These are phyloP conservation scores for Pedionomus torquatus DNA, from an alignment of 2,113 vertebrate species.

Conservation along the genomic window DNA sequence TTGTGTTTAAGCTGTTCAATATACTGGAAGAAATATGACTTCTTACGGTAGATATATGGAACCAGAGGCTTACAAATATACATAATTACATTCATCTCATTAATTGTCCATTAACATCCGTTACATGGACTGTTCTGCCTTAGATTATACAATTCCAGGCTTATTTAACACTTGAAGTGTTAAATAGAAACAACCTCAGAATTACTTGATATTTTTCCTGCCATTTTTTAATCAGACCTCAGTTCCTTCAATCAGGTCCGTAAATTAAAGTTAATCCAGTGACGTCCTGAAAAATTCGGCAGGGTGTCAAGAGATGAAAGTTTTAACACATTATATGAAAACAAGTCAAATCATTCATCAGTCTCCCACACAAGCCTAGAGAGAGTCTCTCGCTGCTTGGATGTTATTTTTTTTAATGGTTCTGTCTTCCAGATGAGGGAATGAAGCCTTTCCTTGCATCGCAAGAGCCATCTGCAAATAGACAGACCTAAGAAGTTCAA, in stretches of 20 bases:
- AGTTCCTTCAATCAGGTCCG: not conserved
- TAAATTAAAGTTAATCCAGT: not conserved
- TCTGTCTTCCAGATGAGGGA: not conserved
- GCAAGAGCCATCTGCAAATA: conserved; percentile 18
- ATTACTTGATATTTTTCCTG: not conserved
- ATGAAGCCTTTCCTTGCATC: not conserved
- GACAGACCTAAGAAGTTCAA: not conserved
- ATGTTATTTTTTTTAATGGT: not conserved
- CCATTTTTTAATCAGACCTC: not conserved
- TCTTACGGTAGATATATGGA: not conserved
- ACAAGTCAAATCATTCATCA: not conserved
- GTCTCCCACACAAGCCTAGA: not conserved
- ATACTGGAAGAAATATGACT: not conserved
- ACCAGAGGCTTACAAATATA: not conserved
- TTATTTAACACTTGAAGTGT: not conserved
- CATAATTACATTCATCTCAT: not conserved
- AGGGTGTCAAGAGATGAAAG: not conserved
- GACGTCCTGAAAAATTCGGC: not conserved
- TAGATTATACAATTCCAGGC: not conserved
- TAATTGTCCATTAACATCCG: not conserved
- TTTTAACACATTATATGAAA: not conserved
- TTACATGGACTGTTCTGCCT: not conserved
- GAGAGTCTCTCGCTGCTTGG: not conserved
- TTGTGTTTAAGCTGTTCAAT: not conserved
- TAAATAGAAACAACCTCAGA: not conserved